A percentile compares a stretch with the other conserved stretches of the same genome.
Evolutionary conservation across 2,113 vertebrate species (phyloP).

Genomic region (Oryzias melastigma): DNA sequence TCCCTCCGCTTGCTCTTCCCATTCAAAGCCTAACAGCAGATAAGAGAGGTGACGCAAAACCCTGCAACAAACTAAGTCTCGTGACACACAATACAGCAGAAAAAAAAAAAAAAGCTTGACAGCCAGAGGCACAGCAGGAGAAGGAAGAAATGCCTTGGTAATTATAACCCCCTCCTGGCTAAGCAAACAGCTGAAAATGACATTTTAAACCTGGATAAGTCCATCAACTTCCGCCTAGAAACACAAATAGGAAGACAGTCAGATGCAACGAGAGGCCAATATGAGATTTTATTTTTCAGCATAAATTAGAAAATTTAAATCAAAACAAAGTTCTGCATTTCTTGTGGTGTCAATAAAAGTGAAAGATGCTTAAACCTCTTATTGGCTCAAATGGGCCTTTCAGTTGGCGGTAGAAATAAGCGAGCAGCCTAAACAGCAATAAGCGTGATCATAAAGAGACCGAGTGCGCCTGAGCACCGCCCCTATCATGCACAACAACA

Average conservation of each 20-base stretch:
- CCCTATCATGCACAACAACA: conserved; percentile 21
- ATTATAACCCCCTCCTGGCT: conserved; percentile 30
- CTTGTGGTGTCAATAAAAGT: conserved; percentile 20
- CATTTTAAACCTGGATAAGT: conserved; percentile 7
- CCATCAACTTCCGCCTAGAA: conserved; percentile 15
- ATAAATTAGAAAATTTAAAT: conserved; percentile 5
- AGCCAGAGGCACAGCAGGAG: background rate
- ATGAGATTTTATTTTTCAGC: conserved; percentile 1
- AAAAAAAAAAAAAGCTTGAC: background rate
- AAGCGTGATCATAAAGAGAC: conserved; percentile 38
- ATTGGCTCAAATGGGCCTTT: conserved; percentile 42
- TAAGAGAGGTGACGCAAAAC: conserved; percentile 71
- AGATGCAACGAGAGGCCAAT: conserved; percentile 1
- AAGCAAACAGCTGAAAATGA: conserved; percentile 22
- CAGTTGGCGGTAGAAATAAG: conserved; percentile 59
- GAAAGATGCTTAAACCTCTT: conserved; percentile 22
- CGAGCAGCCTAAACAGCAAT: conserved; percentile 37
- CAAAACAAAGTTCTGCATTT: conserved; percentile 22
- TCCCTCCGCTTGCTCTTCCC: conserved; percentile 22
- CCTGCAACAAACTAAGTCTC: conserved; percentile 57
- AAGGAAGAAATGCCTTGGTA: conserved; percentile 23
- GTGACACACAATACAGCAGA: conserved; percentile 36
- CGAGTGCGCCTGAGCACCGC: conserved; percentile 36
- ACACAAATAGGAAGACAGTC: background rate
- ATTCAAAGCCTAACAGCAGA: conserved; percentile 31